A percentile compares a stretch with the other conserved stretches of the same genome.
Conservation (phyloP, 2,797 vertebrate species). For the Bryconaethiops microstoma region DNA sequence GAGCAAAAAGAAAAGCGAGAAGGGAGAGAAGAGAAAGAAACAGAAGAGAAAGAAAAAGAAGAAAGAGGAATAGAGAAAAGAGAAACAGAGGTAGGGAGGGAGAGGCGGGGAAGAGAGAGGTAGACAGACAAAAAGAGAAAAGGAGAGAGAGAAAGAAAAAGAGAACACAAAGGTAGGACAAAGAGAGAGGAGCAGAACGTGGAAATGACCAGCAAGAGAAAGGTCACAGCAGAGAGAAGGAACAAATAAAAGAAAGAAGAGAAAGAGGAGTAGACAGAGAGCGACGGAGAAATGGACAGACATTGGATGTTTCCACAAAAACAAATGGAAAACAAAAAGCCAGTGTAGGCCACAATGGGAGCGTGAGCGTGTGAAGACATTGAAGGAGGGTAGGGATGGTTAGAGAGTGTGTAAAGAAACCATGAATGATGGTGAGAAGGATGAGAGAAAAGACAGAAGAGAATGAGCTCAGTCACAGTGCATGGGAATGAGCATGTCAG, state of each 20-base stretch:
- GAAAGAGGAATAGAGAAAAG: background rate
- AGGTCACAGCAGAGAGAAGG: background rate
- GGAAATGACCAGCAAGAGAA: background rate
- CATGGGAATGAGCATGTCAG: constrained; percentile 12
- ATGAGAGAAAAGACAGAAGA: constrained; percentile 27
- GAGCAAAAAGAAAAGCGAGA: constrained; percentile 24
- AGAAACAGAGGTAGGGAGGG: background rate
- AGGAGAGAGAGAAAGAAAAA: background rate
- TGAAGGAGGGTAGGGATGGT: constrained; percentile 7
- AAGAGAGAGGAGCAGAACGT: constrained; percentile 18
- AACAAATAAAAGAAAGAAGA: background rate
- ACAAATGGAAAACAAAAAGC: background rate
- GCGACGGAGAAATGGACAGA: background rate
- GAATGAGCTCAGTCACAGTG: constrained; percentile 24
- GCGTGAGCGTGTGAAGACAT: background rate
- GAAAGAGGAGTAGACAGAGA: constrained; percentile 2
- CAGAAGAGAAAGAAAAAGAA: background rate
- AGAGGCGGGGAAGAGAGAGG: background rate
- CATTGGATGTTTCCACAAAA: constrained; percentile 2
- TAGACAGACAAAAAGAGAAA: background rate
- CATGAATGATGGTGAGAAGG: constrained; percentile 2
- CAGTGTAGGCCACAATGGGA: background rate
- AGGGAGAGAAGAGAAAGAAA: background rate
- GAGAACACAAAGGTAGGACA: no score
- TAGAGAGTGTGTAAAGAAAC: background rate